Conservation (phyloP, 2,888 invertebrate genomes). For the Cremastobaeus sp. region DNA sequence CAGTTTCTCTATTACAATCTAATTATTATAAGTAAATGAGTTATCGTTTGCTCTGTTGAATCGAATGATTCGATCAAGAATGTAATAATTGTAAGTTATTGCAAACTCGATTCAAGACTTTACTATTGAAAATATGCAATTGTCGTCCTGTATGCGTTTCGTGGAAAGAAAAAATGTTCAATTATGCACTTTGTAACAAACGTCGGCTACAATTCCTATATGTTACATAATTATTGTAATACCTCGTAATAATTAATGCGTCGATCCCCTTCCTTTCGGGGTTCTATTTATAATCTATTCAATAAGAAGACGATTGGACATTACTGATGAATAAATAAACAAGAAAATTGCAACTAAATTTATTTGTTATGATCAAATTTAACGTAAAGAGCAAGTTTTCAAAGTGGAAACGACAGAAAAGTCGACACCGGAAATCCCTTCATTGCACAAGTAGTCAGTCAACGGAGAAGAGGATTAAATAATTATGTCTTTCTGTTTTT, state of each 20-base stretch:
- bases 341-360: neutral
- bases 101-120: neutral
- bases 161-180: too few relatives aligned
- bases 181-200: constrained; percentile 53
- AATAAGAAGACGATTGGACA: constrained; percentile 27
- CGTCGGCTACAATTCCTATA: constrained; percentile 56
- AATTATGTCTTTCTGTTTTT: constrained; percentile 47
- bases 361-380: too few relatives aligned
- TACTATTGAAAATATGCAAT: too few relatives aligned
- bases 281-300: constrained; percentile 47
- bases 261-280: constrained; percentile 25
- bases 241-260: constrained; percentile 39
- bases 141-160: too few relatives aligned
- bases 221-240: constrained; percentile 53
- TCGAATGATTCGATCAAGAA: too few relatives aligned
- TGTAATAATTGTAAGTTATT: too few relatives aligned
- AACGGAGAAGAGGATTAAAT: constrained; percentile 49
- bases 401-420: constrained; percentile 17
- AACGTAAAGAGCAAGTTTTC: too few relatives aligned
- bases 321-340: constrained; percentile 17
- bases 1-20: too few relatives aligned
- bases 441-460: constrained; percentile 56
- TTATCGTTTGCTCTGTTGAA: too few relatives aligned
- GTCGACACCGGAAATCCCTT: constrained; percentile 37
- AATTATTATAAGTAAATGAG: too few relatives aligned